Conservation (phyloP, 1,140 invertebrate species). For the Drosophila kanapiae region DNA sequence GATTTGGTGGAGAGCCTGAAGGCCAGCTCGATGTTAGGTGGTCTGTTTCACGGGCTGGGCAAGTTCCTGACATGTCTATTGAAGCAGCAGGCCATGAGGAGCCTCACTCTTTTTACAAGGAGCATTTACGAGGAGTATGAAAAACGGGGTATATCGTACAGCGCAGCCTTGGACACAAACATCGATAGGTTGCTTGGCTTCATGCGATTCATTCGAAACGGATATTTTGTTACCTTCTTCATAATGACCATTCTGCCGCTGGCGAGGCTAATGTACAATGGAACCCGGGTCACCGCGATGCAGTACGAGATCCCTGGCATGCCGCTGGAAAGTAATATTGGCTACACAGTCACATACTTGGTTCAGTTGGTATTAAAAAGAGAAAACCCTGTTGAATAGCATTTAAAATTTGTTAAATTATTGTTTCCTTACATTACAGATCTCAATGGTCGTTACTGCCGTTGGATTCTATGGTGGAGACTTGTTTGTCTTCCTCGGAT, state of each 20-base stretch:
- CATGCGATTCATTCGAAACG: conserved; percentile 32
- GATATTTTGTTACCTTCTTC: conserved; percentile 39
- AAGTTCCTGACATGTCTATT: conserved; percentile 41
- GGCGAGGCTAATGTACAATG: conserved; percentile 31
- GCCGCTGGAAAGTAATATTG: conserved; percentile 35
- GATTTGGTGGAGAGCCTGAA: conserved; percentile 56
- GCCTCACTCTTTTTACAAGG: background rate
- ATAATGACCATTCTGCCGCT: conserved; percentile 41
- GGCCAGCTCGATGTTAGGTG: conserved; percentile 52
- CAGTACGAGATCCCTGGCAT: conserved; percentile 58
- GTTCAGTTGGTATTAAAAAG: conserved; percentile 35
- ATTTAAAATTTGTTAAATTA: background rate
- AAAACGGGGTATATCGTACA: background rate
- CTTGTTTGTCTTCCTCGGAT: conserved; percentile 41
- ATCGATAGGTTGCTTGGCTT: conserved; percentile 41
- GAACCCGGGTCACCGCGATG: conserved; percentile 47
- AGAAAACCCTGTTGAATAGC: no score
- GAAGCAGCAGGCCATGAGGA: conserved; percentile 34
- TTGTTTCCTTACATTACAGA: background rate
- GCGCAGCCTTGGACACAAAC: conserved; percentile 22
- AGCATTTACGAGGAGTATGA: conserved; percentile 53
- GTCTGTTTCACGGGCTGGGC: conserved; percentile 17
- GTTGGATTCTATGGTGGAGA: conserved; percentile 61
- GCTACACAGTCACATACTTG: conserved; percentile 48
- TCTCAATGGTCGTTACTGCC: conserved; percentile 38